phyloP scores from a whole-genome alignment of 2,113 vertebrate species.

The Apistogramma diplotaenia region DNA sequence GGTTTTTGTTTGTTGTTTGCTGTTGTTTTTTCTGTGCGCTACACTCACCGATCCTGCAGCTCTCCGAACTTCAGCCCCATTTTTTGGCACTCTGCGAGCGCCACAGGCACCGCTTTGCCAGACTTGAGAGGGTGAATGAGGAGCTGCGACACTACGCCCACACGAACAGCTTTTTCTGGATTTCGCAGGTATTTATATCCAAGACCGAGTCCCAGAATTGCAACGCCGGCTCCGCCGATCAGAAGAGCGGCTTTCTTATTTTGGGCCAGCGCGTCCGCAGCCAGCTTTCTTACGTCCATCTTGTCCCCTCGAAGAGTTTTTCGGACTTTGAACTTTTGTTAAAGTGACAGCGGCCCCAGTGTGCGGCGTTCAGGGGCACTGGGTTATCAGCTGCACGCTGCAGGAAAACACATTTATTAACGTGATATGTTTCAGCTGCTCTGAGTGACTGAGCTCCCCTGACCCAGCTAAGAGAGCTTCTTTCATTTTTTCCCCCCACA shows the following conservation, averaged over 20 bases:
- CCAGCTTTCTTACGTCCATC: constrained; percentile 50
- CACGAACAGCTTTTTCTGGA: constrained; percentile 65
- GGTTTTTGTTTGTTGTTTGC: neutral
- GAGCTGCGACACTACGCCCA: constrained; percentile 84
- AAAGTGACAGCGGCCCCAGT: neutral
- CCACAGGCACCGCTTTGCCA: constrained; percentile 80
- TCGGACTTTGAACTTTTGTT: constrained; percentile 1
- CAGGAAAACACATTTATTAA: neutral
- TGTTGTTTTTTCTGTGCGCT: neutral
- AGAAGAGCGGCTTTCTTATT: constrained; percentile 37
- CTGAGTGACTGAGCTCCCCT: neutral
- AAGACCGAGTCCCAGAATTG: constrained; percentile 47
- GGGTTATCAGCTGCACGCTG: neutral
- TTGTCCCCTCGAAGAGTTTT: neutral
- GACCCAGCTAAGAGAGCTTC: neutral
- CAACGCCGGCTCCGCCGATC: constrained; percentile 64
- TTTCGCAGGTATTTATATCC: constrained; percentile 61
- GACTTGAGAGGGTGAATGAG: constrained; percentile 90
- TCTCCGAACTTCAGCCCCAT: constrained; percentile 82
- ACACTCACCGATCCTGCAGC: constrained; percentile 84
- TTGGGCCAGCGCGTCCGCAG: neutral
- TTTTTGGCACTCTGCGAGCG: constrained; percentile 74
- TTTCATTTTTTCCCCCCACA: neutral
- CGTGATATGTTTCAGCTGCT: neutral
- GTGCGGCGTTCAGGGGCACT: constrained; percentile 13